Evolutionary conservation across 92 coral and sea anemone genomes (phyloP), one percentile per base, ranked within the genome.

Genomic region (Hydrozoanthus gracilis): DNA sequence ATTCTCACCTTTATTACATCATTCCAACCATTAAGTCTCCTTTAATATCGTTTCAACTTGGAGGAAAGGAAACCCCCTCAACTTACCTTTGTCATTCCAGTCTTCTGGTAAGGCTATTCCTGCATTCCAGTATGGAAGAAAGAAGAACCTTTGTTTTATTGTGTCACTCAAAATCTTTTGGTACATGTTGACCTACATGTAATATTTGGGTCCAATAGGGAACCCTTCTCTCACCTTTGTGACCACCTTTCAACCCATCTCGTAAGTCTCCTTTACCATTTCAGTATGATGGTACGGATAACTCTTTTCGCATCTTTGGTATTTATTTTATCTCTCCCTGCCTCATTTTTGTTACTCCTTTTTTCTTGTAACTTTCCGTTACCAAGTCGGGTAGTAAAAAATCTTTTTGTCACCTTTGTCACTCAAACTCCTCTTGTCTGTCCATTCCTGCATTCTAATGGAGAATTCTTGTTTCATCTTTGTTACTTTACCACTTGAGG

Each of bases 381-480:
- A 90, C 52, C 79, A 89, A 27, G 39, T 27, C 39, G 39, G 39
- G 39, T 27, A 27, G 90, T 88, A 92, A 94, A 88, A 58, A 90
- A 92, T 68, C 92, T 94, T 7, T 90, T 90, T 51, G 84, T 94
- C 46, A 94, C 93, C 12, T 94, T 94, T 83, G 92, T 92, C n/a
- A 90, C 97, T 68, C 93, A 93, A 13, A 90, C 95, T 15, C 84
- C 89, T 8, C 69, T 92, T 86, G 91, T 92, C 27, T 91, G 95
- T 87, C 1, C 6, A 4, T 6, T 17, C 39, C 55, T 39, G 3
- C 45, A 67, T 10, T 8, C 44, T 13, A 16, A 27, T 35, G 48
- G 47, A 68, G 48, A 68, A 68, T 70, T 4, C 18, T 60, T 60
- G 8, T 65, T 39, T 65, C 9, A 65, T 15, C 15, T 46, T 4